Percentiles rank a stretch among this genome's conserved stretches.
phyloP scores from a whole-genome alignment of 2,113 vertebrate genomes.

The Nettapus auritus region DNA sequence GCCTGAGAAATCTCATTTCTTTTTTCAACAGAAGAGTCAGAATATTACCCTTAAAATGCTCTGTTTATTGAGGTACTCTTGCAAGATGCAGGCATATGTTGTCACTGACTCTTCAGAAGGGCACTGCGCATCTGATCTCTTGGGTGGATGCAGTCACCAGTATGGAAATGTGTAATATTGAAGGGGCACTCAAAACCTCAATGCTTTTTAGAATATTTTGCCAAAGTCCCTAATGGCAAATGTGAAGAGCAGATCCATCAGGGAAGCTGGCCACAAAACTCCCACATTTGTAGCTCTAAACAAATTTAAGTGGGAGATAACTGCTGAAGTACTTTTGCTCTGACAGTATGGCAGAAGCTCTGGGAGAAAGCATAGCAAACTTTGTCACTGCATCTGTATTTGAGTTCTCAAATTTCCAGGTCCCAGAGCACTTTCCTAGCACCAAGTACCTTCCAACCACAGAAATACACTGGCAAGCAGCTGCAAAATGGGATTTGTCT shows the following conservation, averaged over 20 bases:
- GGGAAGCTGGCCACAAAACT: not conserved
- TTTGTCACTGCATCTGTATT: not conserved
- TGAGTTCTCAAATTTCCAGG: not conserved
- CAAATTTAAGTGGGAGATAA: not conserved
- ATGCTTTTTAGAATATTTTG: not conserved
- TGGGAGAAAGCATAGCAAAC: not conserved
- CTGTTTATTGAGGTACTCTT: not conserved
- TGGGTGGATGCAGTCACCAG: not conserved
- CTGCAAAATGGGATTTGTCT: not conserved
- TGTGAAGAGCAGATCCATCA: not conserved
- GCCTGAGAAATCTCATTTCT: not conserved
- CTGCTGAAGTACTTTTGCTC: not conserved
- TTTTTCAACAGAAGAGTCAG: not conserved
- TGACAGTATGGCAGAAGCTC: not conserved
- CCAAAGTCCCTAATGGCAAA: not conserved
- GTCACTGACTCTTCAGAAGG: not conserved
- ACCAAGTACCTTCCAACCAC: not conserved
- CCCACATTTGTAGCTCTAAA: not conserved
- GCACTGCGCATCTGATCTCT: not conserved
- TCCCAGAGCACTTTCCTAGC: not conserved
- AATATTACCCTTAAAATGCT: not conserved
- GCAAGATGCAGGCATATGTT: not conserved
- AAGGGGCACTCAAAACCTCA: not conserved
- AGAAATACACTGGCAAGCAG: not conserved
- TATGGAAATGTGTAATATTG: not conserved